Evolutionary conservation across 2,888 invertebrate genomes (phyloP).

Genomic region (Campaea margaritaria): DNA sequence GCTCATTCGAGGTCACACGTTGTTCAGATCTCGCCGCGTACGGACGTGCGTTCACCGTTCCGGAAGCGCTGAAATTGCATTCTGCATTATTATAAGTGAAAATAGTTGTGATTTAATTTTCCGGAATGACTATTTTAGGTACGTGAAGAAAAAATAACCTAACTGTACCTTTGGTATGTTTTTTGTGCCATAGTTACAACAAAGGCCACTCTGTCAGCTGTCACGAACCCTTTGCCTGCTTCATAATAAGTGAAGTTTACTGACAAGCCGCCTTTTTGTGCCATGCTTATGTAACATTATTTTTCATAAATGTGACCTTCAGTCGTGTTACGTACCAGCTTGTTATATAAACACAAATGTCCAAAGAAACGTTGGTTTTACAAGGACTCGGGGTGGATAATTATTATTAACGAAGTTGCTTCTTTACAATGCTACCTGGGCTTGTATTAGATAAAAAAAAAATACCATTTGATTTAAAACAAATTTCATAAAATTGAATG

Average conservation of each 20-base stretch:
- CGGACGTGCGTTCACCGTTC: conserved; percentile 60
- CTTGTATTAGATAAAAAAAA: neutral
- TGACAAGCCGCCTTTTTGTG: conserved; percentile 29
- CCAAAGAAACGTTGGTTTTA: neutral
- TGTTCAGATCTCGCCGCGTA: conserved; percentile 57
- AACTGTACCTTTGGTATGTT: conserved; percentile 4
- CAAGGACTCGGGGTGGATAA: conserved; percentile 10
- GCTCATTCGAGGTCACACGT: conserved; percentile 77
- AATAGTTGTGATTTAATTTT: conserved; percentile 44
- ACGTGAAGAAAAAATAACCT: conserved; percentile 41
- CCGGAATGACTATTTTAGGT: conserved; percentile 75
- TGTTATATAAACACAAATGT: conserved; percentile 36
- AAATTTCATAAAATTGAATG: too few species aligned
- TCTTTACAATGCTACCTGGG: neutral
- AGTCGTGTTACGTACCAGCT: conserved; percentile 35
- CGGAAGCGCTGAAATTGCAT: conserved; percentile 40
- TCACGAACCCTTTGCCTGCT: conserved; percentile 19
- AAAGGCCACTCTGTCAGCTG: conserved; percentile 14
- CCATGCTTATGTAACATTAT: conserved; percentile 54
- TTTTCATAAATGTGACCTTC: conserved; percentile 54
- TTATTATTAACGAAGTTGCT: neutral
- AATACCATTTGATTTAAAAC: too few species aligned
- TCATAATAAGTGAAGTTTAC: conserved; percentile 33
- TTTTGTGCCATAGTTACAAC: conserved; percentile 25
- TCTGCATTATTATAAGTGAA: conserved; percentile 33